Conservation (phyloP, 2,113 vertebrate species). For the Arenaria interpres region DNA sequence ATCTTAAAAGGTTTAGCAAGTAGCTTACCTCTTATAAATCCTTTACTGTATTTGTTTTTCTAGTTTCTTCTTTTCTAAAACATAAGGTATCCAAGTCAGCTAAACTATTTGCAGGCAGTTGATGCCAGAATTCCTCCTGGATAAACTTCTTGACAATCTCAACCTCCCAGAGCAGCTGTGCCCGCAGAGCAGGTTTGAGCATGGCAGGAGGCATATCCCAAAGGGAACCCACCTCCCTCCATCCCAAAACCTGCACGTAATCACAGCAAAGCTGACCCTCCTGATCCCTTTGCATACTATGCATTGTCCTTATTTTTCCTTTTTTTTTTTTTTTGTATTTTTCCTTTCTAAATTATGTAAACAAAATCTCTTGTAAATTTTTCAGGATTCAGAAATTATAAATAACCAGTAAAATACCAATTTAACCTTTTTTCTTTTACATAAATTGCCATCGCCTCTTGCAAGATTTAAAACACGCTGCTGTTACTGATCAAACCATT, state of each 20-base stretch:
- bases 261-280: background rate
- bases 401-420: background rate
- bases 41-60: background rate
- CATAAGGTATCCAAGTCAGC: background rate
- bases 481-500: background rate
- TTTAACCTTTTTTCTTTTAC: background rate
- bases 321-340: too few species aligned
- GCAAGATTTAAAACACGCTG: background rate
- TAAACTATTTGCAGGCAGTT: background rate
- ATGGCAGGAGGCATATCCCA: background rate
- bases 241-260: background rate
- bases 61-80: background rate
- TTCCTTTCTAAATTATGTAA: background rate
- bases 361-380: background rate
- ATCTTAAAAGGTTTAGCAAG: background rate
- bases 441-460: background rate
- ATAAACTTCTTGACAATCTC: background rate
- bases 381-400: background rate
- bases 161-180: background rate
- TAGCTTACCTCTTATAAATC: background rate
- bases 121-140: background rate
- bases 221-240: background rate
- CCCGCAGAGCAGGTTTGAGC: background rate
- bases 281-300: background rate
- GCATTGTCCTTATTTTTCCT: fast-evolving